Conservation (phyloP, 2,797 vertebrate species). For the Melanotaenia maccullochi region DNA sequence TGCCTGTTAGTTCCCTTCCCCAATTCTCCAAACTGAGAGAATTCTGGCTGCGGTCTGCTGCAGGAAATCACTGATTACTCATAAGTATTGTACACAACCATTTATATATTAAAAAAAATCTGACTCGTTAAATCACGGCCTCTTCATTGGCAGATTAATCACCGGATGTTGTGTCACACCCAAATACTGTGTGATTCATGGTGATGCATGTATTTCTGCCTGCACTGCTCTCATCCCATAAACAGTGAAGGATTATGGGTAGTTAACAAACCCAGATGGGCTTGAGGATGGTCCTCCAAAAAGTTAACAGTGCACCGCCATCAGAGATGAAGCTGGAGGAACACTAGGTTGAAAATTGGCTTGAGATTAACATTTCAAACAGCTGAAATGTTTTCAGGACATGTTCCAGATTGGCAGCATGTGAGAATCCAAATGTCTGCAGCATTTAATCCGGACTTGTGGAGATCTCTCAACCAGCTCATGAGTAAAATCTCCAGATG, state of each 20-base stretch:
- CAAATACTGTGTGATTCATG: constrained; percentile 52
- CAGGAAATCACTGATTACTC: background rate
- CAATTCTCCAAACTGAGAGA: no score
- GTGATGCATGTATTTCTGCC: background rate
- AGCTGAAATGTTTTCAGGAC: background rate
- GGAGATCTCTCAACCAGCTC: background rate
- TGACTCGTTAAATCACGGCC: background rate
- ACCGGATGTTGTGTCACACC: constrained; percentile 46
- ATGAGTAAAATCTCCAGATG: background rate
- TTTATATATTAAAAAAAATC: background rate
- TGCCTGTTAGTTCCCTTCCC: background rate
- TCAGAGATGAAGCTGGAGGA: background rate
- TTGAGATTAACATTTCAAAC: background rate
- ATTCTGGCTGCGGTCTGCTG: background rate
- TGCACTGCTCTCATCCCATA: no score
- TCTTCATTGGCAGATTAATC: constrained; percentile 14
- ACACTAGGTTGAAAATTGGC: no score
- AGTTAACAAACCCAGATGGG: no score
- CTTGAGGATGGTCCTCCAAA: no score
- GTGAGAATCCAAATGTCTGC: background rate
- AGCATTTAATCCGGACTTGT: background rate
- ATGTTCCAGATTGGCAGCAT: background rate
- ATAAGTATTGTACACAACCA: background rate
- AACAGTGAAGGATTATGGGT: no score
- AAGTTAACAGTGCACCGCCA: background rate